Conservation (phyloP, 2,113 vertebrate genomes). For the Cavia porcellus region DNA sequence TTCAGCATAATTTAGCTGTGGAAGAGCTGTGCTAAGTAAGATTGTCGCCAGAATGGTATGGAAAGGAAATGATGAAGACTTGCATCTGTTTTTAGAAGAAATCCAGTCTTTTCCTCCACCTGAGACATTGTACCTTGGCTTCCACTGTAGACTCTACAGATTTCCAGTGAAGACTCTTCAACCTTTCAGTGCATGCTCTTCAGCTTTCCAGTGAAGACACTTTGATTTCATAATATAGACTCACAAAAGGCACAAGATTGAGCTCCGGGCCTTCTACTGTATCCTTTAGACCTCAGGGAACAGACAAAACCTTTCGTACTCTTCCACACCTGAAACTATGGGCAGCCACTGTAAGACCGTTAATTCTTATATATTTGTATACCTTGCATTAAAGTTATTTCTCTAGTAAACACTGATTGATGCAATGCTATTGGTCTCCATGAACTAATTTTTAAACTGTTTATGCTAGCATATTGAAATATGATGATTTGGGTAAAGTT, state of each 20-base stretch:
- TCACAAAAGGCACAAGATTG: background rate
- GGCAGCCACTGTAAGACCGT: background rate
- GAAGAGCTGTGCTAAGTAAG: background rate
- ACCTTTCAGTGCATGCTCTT: background rate
- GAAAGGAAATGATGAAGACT: background rate
- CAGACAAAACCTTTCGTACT: background rate
- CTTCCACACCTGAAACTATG: background rate
- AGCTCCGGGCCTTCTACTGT: background rate
- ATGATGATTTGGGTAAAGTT: background rate
- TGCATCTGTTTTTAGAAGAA: background rate
- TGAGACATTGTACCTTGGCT: background rate
- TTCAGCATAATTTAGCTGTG: background rate
- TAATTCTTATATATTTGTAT: background rate
- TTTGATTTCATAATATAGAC: background rate
- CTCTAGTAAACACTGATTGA: background rate
- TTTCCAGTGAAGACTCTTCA: background rate
- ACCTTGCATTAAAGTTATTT: background rate
- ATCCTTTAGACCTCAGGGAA: background rate
- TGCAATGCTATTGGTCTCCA: background rate
- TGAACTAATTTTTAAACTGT: constrained; percentile 14
- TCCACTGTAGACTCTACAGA: background rate
- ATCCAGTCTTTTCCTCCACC: background rate
- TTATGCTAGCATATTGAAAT: background rate
- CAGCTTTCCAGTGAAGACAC: background rate
- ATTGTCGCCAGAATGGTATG: background rate